Base-by-base conservation (phyloP, 2,797 vertebrate genomes). In the Neosilurus hyrtlii region DNA sequence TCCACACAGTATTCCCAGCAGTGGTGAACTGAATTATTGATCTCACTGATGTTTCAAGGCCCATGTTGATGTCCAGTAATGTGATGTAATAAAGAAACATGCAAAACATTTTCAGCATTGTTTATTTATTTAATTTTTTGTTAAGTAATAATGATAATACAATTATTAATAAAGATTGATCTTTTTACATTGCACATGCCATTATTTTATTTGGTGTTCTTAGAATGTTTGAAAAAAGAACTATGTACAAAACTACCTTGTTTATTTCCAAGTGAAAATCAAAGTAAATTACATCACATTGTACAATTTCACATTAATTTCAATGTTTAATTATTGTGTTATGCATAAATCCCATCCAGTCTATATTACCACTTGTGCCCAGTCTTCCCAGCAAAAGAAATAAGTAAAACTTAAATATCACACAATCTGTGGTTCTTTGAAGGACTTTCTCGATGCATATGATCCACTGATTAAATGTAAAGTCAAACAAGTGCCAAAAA, bases 1-100 rank as follows among this genome's bases (percentile, higher is more conserved):
- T 89, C 90, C 75, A 74, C 84, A 63, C 87, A 91, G 83, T 91
- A 91, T 52, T 87, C 82, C 57, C 89, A 91, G 79, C 90, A 90
- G 77, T 91, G 90, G 90, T 91, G 87, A 89, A 30, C 82, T 54
- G 59, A 63, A 35, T 61, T 12, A 61, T 51, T 52, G 30, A 57
- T 51, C 54, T 49, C 52, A 22, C 71, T 14, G 51, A 82, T 74
- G 79, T 63, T 35, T 49, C 72, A 79, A 18, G 73, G 54, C 75
- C 70, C 26, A 24, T 49, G 22, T 26, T 22, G 15, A 22, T 78
- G 5, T 65, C 15, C 8, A 5, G 35, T 63, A 26, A 65, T 9
- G 52, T 52, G 59, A 71, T 26, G 9, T 24, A 24, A 59, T 6
- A 71, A 9, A 49, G 18, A 67, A 54, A 56, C 16, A 4, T 20